Evolutionary conservation across 2,797 vertebrate species (phyloP).

Genomic region (Calcarius lapponicus): DNA sequence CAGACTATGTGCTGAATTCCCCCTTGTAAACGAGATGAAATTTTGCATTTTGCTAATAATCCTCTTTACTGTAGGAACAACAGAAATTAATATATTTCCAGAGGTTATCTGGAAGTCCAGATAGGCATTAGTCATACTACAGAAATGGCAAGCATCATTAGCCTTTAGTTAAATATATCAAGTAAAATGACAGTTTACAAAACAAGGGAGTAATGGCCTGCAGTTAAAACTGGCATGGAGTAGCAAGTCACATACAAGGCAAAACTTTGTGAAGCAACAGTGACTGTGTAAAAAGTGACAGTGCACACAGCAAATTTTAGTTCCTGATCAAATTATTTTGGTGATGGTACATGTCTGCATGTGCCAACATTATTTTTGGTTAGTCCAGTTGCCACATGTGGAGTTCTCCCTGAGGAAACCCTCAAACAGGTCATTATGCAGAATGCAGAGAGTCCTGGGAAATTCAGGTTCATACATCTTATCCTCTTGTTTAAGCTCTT

Average conservation of each 20-base stretch:
- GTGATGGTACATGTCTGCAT: neutral
- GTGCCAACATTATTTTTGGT: neutral
- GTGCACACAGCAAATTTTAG: neutral
- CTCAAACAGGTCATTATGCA: neutral
- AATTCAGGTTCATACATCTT: neutral
- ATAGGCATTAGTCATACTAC: neutral
- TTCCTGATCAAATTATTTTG: neutral
- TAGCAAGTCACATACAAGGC: neutral
- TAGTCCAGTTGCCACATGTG: neutral
- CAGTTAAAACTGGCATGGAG: neutral
- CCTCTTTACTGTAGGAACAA: neutral
- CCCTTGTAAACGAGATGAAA: neutral
- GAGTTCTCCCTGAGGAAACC: neutral
- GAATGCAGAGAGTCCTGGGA: neutral
- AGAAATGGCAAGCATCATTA: neutral
- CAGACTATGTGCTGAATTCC: slow-evolving; percentile 8
- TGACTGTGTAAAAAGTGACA: neutral
- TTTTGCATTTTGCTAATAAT: slow-evolving; percentile 22
- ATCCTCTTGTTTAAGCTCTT: neutral
- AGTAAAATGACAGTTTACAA: slow-evolving; percentile 19
- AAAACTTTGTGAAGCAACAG: neutral
- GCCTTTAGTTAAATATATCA: slow-evolving; percentile 3
- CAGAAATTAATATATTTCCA: slow-evolving; percentile 14
- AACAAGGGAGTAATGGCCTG: neutral
- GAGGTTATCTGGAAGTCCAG: neutral